A percentile compares a stretch with the other conserved stretches of the same genome.
Conservation (phyloP, 2,113 vertebrate genomes). For the Bagarius yarrelli region DNA sequence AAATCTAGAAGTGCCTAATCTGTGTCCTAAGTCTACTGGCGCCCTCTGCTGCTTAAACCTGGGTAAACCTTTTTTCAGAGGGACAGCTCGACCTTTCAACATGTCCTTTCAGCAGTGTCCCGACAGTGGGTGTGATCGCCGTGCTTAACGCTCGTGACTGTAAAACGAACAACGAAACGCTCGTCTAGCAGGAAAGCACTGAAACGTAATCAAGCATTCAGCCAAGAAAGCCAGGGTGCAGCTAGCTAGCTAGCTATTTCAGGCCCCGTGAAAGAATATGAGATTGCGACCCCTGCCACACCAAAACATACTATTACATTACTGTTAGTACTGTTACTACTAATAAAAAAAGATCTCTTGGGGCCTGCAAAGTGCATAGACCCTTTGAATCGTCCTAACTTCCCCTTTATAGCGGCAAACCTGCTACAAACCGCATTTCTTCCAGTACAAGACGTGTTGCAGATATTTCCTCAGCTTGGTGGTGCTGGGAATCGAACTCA, state of each 20-base stretch:
- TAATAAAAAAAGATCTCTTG: too few relatives aligned
- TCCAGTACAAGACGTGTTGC: neutral
- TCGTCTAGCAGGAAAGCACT: neutral
- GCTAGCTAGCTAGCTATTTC: too few relatives aligned
- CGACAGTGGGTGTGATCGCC: neutral
- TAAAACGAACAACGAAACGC: neutral
- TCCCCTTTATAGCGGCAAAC: too few relatives aligned
- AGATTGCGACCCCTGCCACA: too few relatives aligned
- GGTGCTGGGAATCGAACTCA: too few relatives aligned
- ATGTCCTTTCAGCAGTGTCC: constrained; percentile 4
- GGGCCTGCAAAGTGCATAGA: too few relatives aligned
- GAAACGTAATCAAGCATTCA: neutral
- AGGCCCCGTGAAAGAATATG: too few relatives aligned
- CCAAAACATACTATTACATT: too few relatives aligned
- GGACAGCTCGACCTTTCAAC: neutral
- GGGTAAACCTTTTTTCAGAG: constrained; percentile 14
- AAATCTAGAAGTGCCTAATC: constrained; percentile 41
- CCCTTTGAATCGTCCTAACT: too few relatives aligned
- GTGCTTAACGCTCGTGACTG: neutral
- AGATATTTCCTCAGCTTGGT: neutral
- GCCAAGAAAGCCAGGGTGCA: neutral
- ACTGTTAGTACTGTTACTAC: too few relatives aligned
- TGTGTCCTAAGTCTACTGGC: constrained; percentile 54
- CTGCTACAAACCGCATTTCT: neutral
- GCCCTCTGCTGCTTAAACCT: constrained; percentile 63